phyloP scores from a whole-genome alignment of 2,113 vertebrate species.

The Paraplagusia blochii region DNA sequence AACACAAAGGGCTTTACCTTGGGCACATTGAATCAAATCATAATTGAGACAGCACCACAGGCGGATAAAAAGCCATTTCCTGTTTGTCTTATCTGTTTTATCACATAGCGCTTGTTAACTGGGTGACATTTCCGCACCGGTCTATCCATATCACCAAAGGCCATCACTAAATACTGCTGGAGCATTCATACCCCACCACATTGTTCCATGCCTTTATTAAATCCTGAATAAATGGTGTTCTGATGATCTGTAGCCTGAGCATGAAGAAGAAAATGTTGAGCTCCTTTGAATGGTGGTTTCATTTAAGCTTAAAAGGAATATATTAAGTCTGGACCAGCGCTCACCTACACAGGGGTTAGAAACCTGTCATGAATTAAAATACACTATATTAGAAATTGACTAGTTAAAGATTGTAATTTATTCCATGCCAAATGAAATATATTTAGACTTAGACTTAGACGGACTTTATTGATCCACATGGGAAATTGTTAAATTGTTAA shows the following conservation, averaged over 20 bases:
- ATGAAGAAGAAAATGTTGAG: conserved; percentile 16
- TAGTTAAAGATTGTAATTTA: too few species aligned
- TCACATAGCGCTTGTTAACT: conserved; percentile 64
- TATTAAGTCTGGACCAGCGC: too few species aligned
- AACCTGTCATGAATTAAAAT: too few species aligned
- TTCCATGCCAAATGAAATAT: too few species aligned
- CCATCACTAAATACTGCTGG: conserved; percentile 55
- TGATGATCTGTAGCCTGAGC: conserved; percentile 12
- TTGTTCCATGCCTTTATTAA: conserved; percentile 58
- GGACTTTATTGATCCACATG: too few species aligned
- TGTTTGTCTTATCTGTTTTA: conserved; percentile 60
- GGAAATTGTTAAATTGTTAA: too few species aligned
- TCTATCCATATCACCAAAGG: conserved; percentile 50
- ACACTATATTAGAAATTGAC: too few species aligned
- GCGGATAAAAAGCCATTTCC: conserved; percentile 66
- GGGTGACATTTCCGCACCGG: conserved; percentile 48
- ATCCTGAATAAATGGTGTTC: conserved; percentile 33
- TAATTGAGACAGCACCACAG: conserved; percentile 62
- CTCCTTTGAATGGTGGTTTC: background rate
- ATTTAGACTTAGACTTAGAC: too few species aligned
- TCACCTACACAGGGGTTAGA: too few species aligned
- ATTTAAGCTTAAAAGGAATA: background rate
- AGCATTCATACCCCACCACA: conserved; percentile 51
- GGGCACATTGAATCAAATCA: conserved; percentile 48
- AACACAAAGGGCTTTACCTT: conserved; percentile 9